Base-by-base conservation (phyloP, 1,140 invertebrate genomes). In the Drosophila dunni region DNA sequence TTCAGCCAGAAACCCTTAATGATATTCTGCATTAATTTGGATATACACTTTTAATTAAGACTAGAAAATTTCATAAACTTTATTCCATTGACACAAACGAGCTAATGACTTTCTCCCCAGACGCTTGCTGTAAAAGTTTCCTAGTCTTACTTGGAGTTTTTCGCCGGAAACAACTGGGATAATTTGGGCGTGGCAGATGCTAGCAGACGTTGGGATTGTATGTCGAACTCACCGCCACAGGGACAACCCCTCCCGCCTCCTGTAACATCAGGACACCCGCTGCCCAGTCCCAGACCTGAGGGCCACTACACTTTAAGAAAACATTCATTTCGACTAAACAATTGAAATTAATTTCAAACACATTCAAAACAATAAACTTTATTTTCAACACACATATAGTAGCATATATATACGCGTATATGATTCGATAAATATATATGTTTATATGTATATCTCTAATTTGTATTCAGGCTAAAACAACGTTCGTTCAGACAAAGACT, bases 201-300 rank as follows among this genome's bases (percentile, higher is more conserved):
- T 0, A 98, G 92, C 0, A 97, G 93, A 85, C 97, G 93, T 68
- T 97, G 93, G 36, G 95, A 96, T 91, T 98, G 93, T 7, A 97
- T 90, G 90, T 98, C 97, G 69, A 98, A 94, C 9, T 94, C 92
- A 5, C 95, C 95, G 60, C 97, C 97, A 70, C 94, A 93, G n/a
- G 97, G 97, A 96, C 95, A 15, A 96, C 94, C 9, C 97, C 98
- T 9, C 98, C 98, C 50, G 98, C 98, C 94, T 99, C 98, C 56
- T 93, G 93, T 0, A 98, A 94, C 51, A 99, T 95, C 3, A 99
- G 91, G 85, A 95, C 94, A 17, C 96, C 97, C 11, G 97, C 97
- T 24, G 96, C 97, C 70, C 97, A 95, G 84, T 98, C 97, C 97
- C 97, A 98, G 10, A 95, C 94, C 91, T 98, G 97, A 76, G 97